Percentiles rank a stretch among this genome's conserved stretches.
Evolutionary conservation across 2,113 vertebrate genomes (phyloP).

Genomic region (Brachypteracias leptosomus): DNA sequence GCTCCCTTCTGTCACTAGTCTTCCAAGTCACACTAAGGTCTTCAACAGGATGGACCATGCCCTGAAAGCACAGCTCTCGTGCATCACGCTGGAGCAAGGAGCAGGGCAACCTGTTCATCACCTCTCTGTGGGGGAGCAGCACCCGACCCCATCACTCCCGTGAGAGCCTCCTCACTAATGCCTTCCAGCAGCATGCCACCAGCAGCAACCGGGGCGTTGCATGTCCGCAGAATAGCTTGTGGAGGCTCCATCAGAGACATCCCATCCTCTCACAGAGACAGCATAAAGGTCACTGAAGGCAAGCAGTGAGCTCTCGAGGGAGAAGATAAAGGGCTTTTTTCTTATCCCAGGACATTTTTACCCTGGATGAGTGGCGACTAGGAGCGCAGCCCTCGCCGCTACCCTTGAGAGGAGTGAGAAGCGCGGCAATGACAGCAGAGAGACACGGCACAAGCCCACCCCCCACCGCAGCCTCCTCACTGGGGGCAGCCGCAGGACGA

Average conservation of each 20-base stretch:
- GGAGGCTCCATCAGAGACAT: neutral
- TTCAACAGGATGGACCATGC: neutral
- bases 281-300: rapidly evolving
- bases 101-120: too few relatives aligned
- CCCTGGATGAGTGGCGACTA: rapidly evolving
- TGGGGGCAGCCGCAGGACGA: rapidly evolving
- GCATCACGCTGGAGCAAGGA: rapidly evolving
- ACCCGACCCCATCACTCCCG: too few relatives aligned
- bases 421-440: neutral
- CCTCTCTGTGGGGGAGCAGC: neutral
- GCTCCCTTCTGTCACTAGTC: neutral
- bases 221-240: rapidly evolving
- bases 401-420: rapidly evolving
- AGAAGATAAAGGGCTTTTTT: neutral
- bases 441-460: too few relatives aligned
- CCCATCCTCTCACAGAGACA: neutral
- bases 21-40: neutral
- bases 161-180: rapidly evolving
- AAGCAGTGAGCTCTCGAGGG: neutral
- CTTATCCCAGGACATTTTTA: too few relatives aligned
- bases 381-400: too few relatives aligned
- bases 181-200: rapidly evolving
- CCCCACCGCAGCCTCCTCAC: neutral
- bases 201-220: rapidly evolving
- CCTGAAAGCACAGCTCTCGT: rapidly evolving